Conservation (phyloP, 2,888 invertebrate genomes). For the Pemphredon lugubris region DNA sequence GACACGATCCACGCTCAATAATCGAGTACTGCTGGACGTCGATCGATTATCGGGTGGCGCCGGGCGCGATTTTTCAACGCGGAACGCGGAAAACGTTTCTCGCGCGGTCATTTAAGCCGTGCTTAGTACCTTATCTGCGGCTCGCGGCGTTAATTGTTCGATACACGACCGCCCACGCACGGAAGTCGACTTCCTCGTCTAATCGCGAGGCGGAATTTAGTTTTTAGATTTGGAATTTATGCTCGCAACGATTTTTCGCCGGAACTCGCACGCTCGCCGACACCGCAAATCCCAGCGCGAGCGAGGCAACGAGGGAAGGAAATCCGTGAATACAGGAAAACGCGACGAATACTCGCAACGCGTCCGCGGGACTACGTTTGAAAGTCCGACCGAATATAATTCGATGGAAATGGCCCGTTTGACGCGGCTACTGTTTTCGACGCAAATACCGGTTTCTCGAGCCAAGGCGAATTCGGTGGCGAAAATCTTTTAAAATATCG, state of each 20-base stretch:
- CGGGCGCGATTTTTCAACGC: constrained; percentile 14
- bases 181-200: constrained; percentile 74
- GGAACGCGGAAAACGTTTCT: too few relatives aligned
- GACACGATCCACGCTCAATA: too few relatives aligned
- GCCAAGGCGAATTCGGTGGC: background rate
- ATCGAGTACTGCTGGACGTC: too few relatives aligned
- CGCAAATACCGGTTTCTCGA: background rate
- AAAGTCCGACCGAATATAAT: too few relatives aligned
- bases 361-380: background rate
- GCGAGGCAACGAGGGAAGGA: background rate
- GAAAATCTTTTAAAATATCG: constrained; percentile 1
- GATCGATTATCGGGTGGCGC: too few relatives aligned
- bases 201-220: constrained; percentile 65
- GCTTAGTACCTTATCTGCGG: constrained; percentile 60
- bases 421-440: too few relatives aligned
- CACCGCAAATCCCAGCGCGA: background rate
- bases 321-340: background rate
- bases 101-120: constrained; percentile 34
- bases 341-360: background rate
- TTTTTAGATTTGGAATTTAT: constrained; percentile 58
- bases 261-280: constrained; percentile 17
- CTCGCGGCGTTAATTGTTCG: constrained; percentile 68
- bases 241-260: constrained; percentile 53
- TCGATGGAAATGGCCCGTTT: too few relatives aligned
- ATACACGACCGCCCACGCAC: constrained; percentile 68